Evolutionary conservation across 1,140 invertebrate species (phyloP), one percentile per base, ranked within the genome.

Genomic region (Drosophila auraria): DNA sequence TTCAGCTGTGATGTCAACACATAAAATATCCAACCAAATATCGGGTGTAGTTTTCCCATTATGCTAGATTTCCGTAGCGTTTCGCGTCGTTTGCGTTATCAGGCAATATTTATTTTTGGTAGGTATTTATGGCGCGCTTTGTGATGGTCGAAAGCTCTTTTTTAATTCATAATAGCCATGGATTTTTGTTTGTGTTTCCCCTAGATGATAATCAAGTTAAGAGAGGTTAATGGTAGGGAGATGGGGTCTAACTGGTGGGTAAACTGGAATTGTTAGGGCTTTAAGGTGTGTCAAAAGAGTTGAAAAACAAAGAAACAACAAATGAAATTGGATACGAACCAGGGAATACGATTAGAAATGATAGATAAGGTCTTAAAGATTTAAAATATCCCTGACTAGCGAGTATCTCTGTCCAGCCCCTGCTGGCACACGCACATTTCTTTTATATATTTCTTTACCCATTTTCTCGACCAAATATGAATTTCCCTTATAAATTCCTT

Each of bases 1-100:
- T 77, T 40, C 42, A 36, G 54, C 45, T 58, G 66, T 86, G 79
- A 87, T 87, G 83, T 82, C 83, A 87, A 87, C 79, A 79, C 33
- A 27, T 1, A 25, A 49, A 9, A 27, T 50, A 50, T 7, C 15
- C 23, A 27, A 27, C 23, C 33, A 71, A 57, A 74, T 44, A 38
- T 65, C 38, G 23, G 40, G 15, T 78, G 68, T 64, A 64, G 56
- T 53, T 68, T 77, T 66, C 23, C 65, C 64, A 50, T 70, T 70
- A 69, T 40, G 33, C 45, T 11, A 71, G 53, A 51, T 73, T 73
- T 72, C 20, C 70, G 38, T 20, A 7, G 51, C 51, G 51, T 49
- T 60, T 60, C 51, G 54, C 54, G 20, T 71, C 50, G 59, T 63
- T 73, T 62, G 27, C 68, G 64, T 86, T 86, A 82, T 87, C 75